Conservation (phyloP, 2,797 vertebrate genomes). For the Coranthus polyacanthus region DNA sequence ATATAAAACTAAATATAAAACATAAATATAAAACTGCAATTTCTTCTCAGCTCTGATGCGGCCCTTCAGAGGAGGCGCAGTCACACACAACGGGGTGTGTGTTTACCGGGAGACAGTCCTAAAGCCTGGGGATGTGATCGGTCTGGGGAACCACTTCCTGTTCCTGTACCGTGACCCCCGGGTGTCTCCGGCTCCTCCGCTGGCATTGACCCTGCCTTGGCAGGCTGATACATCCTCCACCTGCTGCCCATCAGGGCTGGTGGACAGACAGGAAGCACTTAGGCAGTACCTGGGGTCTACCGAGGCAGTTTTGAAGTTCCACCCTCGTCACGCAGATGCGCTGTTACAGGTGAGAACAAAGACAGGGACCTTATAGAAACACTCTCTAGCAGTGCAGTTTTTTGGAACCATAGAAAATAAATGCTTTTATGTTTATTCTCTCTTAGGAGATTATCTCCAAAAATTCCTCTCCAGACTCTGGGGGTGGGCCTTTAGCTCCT, state of each 20-base stretch:
- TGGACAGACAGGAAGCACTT: slow-evolving; percentile 91
- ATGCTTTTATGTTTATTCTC: slow-evolving; percentile 13
- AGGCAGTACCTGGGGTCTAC: slow-evolving; percentile 89
- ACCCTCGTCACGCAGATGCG: slow-evolving; percentile 83
- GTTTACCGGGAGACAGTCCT: slow-evolving; percentile 90
- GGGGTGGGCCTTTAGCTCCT: slow-evolving; percentile 86
- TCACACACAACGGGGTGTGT: slow-evolving; percentile 91
- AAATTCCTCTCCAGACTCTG: slow-evolving; percentile 84
- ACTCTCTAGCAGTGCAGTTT: background rate
- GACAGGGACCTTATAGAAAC: slow-evolving; percentile 1
- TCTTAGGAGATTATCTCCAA: slow-evolving; percentile 90
- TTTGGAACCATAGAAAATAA: background rate
- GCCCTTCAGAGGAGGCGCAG: slow-evolving; percentile 89
- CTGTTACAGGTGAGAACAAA: slow-evolving; percentile 84
- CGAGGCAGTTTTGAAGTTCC: slow-evolving; percentile 89
- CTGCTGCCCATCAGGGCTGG: slow-evolving; percentile 87
- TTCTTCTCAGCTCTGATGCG: slow-evolving; percentile 84
- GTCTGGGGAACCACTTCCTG: slow-evolving; percentile 91
- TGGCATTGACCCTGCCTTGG: slow-evolving; percentile 87
- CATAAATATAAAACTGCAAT: no score
- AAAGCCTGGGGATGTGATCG: slow-evolving; percentile 91
- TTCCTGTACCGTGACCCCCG: slow-evolving; percentile 95
- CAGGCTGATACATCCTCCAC: slow-evolving; percentile 80
- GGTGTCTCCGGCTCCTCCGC: slow-evolving; percentile 79
- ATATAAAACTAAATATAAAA: no score